Conservation (phyloP, 2,797 vertebrate genomes). For the Coccyzus lansbergi region DNA sequence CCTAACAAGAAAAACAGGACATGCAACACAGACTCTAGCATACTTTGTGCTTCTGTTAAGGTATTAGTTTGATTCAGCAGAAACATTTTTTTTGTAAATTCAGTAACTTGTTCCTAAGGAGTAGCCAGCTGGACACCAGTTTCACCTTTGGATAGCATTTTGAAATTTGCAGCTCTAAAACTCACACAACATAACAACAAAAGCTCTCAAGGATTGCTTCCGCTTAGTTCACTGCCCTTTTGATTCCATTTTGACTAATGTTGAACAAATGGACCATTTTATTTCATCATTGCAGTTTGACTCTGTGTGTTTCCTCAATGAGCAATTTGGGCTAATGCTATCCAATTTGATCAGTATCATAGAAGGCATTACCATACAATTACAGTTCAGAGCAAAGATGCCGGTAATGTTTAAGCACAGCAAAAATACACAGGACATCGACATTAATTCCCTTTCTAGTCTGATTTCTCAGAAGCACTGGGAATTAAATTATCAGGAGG, state of each 20-base stretch:
- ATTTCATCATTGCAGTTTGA: not conserved
- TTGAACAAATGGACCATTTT: not conserved
- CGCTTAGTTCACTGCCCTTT: not conserved
- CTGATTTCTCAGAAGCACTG: not conserved
- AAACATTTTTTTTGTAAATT: not conserved
- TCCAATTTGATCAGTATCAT: not conserved
- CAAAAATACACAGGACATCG: not conserved
- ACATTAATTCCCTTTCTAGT: not conserved
- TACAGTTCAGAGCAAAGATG: not conserved
- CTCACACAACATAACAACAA: not conserved
- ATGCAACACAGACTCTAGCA: fast-evolving
- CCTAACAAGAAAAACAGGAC: slow-evolving; percentile 27
- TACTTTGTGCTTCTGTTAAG: not conserved
- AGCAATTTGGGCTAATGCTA: not conserved
- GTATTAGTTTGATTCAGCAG: not conserved
- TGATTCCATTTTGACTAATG: not conserved
- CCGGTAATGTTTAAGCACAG: not conserved
- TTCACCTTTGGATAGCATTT: not conserved
- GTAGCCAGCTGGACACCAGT: not conserved
- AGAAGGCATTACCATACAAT: not conserved
- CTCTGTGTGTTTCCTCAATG: not conserved
- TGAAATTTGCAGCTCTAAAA: slow-evolving; percentile 15
- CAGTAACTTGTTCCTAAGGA: not conserved
- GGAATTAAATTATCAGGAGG: not conserved
- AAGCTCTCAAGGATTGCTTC: not conserved